phyloP scores from a whole-genome alignment of 2,797 vertebrate genomes.

The Tadarida brasiliensis region DNA sequence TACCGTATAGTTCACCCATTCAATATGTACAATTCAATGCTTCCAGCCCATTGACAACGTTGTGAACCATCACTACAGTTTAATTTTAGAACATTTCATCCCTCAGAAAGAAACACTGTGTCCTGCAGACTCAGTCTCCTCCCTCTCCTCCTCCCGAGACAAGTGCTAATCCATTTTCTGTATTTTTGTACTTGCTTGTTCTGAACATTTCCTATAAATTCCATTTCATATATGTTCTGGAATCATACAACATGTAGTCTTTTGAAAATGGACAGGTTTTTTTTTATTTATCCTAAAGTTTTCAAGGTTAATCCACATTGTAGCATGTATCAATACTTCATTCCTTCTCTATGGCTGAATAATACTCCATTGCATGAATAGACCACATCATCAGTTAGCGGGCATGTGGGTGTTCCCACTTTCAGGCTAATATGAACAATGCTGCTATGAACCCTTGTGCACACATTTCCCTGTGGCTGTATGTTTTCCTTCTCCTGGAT shows the following conservation, averaged over 20 bases:
- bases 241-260: background rate
- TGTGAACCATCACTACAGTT: background rate
- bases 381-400: background rate
- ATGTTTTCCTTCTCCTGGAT: background rate
- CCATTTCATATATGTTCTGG: background rate
- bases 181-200: background rate
- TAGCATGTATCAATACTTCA: background rate
- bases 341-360: background rate
- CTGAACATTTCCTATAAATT: background rate
- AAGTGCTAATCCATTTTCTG: background rate
- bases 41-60: background rate
- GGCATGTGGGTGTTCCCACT: background rate
- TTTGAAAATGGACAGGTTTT: background rate
- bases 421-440: background rate
- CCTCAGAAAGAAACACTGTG: background rate
- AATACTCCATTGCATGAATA: background rate
- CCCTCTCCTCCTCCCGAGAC: background rate
- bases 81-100: constrained; percentile 3
- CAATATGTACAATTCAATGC: background rate
- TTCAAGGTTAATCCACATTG: background rate
- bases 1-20: background rate
- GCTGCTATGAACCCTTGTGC: background rate
- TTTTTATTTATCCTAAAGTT: background rate
- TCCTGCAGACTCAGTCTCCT: background rate
- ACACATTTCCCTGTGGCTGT: background rate